Base-by-base conservation (phyloP, 2,113 vertebrate species). In the Scalopus aquaticus region DNA sequence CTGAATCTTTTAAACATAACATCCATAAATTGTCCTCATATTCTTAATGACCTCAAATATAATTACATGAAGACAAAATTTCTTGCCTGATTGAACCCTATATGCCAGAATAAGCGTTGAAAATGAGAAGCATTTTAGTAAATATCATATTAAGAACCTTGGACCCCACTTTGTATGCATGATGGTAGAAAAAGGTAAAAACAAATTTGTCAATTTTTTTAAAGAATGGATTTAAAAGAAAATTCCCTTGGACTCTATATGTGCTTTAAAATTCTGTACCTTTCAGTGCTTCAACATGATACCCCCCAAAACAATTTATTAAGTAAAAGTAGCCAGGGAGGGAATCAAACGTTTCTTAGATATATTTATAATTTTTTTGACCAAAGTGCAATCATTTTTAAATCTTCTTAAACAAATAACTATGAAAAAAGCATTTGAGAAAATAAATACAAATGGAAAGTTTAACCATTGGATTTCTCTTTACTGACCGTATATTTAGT, bases 351-450 rank as follows among this genome's bases (percentile, higher is more conserved):
- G 67, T 96, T 95, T 97, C 91, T 88, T 95, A 96, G 92, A 96
- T 95, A 96, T 80, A 95, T 97, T 95, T 97, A 96, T 97, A 96
- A 93, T 93, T 94, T 94, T 91, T 93, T 92, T 98, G 95, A 96
- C 82, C 22, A 97, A 98, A 98, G 98, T 98, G 97, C 98, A 98
- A 98, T 97, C 97, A 98, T 95, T 98, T 97, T 97, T 96, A 95
- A 97, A 93, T 96, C 78, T 93, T 93, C 70, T 96, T 82, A 92
- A 97, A 96, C 95, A 97, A 96, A 96, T 76, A 96, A 88, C 89
- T 96, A 95, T 89, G 93, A 97, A 97, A 97, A 64, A 97, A 72
- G 42, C 56, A 96, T 97, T 96, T 56, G 79, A 96, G 64, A 97
- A 97, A 97, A 97, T 97, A 97, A 97, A 97, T 91, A 96, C 69